Evolutionary conservation across 1,140 invertebrate genomes (phyloP).

Genomic region (Cydia strobilella): DNA sequence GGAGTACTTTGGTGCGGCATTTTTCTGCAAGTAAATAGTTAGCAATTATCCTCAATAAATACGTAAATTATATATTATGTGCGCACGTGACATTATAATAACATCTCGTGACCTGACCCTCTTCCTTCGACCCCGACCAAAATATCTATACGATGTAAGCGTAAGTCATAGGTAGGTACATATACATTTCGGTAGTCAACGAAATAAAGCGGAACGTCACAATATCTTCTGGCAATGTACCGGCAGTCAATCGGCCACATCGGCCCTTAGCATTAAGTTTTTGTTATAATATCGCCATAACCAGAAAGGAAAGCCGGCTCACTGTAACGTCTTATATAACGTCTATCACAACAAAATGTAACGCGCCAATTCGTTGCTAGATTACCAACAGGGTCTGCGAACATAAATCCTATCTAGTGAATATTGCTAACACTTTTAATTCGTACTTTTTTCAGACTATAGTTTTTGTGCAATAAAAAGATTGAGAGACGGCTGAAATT

Average conservation of each 20-base stretch:
- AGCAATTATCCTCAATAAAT: no score
- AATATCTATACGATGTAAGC: no score
- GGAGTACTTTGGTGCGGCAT: no score
- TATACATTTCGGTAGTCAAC: not conserved
- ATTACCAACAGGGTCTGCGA: slow-evolving; percentile 1
- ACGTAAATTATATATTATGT: no score
- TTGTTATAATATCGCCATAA: slow-evolving; percentile 36
- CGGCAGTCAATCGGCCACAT: slow-evolving; percentile 27
- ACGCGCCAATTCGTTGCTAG: slow-evolving; percentile 24
- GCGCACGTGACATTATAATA: no score
- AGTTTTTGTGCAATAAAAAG: no score
- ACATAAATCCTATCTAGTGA: not conserved
- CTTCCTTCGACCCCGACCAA: no score
- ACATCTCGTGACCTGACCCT: no score
- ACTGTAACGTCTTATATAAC: slow-evolving; percentile 37
- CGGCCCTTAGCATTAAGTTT: slow-evolving; percentile 36
- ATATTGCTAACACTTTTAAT: not conserved
- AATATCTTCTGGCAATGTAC: not conserved
- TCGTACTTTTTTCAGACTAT: not conserved
- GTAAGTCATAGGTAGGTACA: no score
- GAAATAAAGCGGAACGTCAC: slow-evolving; percentile 5
- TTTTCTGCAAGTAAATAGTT: no score
- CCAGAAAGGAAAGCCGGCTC: slow-evolving; percentile 37
- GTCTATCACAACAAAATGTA: slow-evolving; percentile 34
- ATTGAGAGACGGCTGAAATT: no score